These are phyloP conservation scores for Drosophila guanche DNA, from an alignment of 1,140 invertebrate species.

Conservation along the genomic window DNA sequence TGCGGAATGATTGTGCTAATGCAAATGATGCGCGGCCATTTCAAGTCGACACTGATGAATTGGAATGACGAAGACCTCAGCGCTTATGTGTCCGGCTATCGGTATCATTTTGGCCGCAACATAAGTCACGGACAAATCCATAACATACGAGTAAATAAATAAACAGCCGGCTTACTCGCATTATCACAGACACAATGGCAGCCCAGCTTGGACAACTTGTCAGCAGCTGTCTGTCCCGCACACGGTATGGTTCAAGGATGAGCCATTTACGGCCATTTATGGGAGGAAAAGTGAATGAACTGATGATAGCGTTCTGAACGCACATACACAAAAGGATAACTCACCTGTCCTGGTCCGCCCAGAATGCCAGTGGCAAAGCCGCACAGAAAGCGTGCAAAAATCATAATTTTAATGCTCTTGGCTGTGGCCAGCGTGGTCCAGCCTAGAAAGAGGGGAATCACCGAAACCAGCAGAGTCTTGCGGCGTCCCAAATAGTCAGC, in stretches of 20 bases:
- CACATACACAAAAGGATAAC: neutral
- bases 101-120: constrained; percentile 76
- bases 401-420: constrained; percentile 85
- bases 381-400: constrained; percentile 87
- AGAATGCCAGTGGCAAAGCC: constrained; percentile 89
- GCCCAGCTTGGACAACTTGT: constrained; percentile 28
- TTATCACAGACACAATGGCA: constrained; percentile 59
- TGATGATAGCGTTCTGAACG: neutral
- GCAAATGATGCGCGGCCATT: constrained; percentile 67
- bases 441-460: constrained; percentile 86
- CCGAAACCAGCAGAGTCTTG: constrained; percentile 85
- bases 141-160: constrained; percentile 63
- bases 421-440: constrained; percentile 87
- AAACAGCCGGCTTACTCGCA: constrained; percentile 38
- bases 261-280: constrained; percentile 55
- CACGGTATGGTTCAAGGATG: constrained; percentile 36
- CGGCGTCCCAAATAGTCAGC: constrained; percentile 87
- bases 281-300: constrained; percentile 48
- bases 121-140: constrained; percentile 79
- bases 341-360: constrained; percentile 88
- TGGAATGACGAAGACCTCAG: constrained; percentile 30
- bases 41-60: constrained; percentile 39
- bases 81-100: constrained; percentile 35
- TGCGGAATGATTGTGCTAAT: constrained; percentile 62
- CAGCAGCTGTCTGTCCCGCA: constrained; percentile 3